These are phyloP conservation scores for Ormyrus rosae DNA, from an alignment of 2,888 invertebrate genomes.

Conservation along the genomic window DNA sequence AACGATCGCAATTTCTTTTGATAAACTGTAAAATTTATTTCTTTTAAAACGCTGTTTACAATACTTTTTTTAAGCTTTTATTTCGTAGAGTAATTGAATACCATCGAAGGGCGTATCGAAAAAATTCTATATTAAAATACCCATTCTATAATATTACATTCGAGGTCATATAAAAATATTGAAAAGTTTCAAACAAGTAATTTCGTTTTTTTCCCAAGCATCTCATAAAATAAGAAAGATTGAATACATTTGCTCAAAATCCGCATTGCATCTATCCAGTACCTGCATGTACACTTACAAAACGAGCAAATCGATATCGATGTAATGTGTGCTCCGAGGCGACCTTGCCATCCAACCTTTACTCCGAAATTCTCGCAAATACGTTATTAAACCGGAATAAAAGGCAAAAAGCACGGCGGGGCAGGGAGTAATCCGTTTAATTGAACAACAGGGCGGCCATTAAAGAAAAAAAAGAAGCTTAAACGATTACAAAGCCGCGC, in stretches of 20 bases:
- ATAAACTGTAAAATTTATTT: not conserved
- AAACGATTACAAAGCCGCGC: too few relatives aligned
- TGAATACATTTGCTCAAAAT: too few relatives aligned
- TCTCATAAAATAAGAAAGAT: constrained; percentile 6
- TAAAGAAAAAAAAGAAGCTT: not conserved
- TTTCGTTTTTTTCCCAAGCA: not conserved
- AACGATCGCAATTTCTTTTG: too few relatives aligned
- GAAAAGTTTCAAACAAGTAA: constrained; percentile 29
- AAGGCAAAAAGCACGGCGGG: too few relatives aligned
- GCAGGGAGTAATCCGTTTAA: too few relatives aligned
- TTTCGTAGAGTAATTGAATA: constrained; percentile 29
- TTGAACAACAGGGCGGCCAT: too few relatives aligned
- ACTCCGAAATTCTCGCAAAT: not conserved
- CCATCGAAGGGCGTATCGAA: constrained; percentile 43
- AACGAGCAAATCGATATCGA: too few relatives aligned
- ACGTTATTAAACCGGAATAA: too few relatives aligned
- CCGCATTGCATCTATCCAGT: too few relatives aligned
- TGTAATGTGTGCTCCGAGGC: too few relatives aligned
- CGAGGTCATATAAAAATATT: constrained; percentile 42
- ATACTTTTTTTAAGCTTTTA: not conserved
- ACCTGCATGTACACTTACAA: too few relatives aligned
- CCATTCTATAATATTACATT: constrained; percentile 12
- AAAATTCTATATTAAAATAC: constrained; percentile 23
- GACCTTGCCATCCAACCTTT: not conserved
- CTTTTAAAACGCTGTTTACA: not conserved